Percentiles rank a stretch among this genome's conserved stretches.
phyloP scores from a whole-genome alignment of 2,888 invertebrate species.

The Agrochola lychnidis region DNA sequence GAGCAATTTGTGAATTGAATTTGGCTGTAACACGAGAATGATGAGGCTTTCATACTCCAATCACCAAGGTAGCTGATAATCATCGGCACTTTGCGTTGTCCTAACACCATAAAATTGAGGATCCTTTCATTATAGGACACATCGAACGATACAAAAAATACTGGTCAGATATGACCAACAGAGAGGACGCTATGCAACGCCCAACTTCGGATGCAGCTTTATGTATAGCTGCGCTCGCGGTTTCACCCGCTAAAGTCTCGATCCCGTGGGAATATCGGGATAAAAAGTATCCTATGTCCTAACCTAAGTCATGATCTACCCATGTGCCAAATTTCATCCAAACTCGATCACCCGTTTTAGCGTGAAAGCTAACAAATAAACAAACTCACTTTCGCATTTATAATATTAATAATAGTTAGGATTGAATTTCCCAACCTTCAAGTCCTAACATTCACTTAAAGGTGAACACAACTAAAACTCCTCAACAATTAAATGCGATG shows the following conservation, averaged over 20 bases:
- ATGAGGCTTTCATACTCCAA: conserved; percentile 3
- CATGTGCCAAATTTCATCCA: no score
- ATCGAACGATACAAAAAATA: not conserved
- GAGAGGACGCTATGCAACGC: not conserved
- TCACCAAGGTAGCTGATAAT: not conserved
- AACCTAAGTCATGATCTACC: no score
- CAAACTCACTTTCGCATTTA: no score
- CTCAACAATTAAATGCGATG: conserved; percentile 54
- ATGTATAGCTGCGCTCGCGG: not conserved
- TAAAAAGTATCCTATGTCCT: no score
- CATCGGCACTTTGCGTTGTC: not conserved
- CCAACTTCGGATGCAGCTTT: not conserved
- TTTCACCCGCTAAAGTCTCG: no score
- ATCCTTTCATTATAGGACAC: not conserved
- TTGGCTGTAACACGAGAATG: conserved; percentile 9
- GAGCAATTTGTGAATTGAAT: conserved; percentile 39
- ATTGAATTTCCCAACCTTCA: conserved; percentile 24
- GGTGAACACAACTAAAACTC: conserved; percentile 42
- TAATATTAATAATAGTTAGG: no score
- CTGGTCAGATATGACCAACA: no score
- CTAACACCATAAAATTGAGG: not conserved
- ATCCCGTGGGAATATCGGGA: no score
- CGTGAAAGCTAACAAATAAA: no score
- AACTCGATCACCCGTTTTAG: no score
- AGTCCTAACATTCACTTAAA: conserved; percentile 38